Conservation (phyloP, 2,888 invertebrate genomes). For the Cephalotes varians region DNA sequence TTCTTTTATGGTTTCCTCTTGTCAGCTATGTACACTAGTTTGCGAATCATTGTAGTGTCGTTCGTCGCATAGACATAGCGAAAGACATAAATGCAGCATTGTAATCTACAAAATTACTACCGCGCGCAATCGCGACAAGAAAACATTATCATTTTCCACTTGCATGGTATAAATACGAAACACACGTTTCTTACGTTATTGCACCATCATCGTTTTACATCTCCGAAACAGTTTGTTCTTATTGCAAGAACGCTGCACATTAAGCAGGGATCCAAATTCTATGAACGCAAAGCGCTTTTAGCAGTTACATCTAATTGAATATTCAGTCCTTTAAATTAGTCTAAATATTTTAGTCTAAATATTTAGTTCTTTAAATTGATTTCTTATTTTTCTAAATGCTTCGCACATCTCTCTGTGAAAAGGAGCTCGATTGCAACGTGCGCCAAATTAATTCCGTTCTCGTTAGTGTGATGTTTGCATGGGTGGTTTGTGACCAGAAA, state of each 20-base stretch:
- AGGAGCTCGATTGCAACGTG: background rate
- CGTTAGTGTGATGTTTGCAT: slow-evolving; percentile 42
- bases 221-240: background rate
- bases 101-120: slow-evolving; percentile 47
- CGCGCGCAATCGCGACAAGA: slow-evolving; percentile 27
- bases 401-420: background rate
- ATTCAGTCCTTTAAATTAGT: background rate
- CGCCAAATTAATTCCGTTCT: slow-evolving; percentile 45
- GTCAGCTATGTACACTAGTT: background rate
- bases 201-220: slow-evolving; percentile 5
- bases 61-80: background rate
- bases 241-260: background rate
- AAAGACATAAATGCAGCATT: slow-evolving; percentile 17
- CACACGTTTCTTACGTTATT: background rate
- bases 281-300: background rate
- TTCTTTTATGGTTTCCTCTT: background rate
- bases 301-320: background rate
- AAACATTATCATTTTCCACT: slow-evolving; percentile 23
- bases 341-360: no score
- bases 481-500: slow-evolving; percentile 37
- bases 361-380: background rate
- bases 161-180: background rate
- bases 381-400: slow-evolving; percentile 2
- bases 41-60: slow-evolving; percentile 5
- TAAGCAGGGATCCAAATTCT: background rate